A percentile compares a stretch with the other conserved stretches of the same genome.
These are phyloP conservation scores for Peromyscus polionotus DNA, from an alignment of 2,113 vertebrate genomes.

Conservation along the genomic window DNA sequence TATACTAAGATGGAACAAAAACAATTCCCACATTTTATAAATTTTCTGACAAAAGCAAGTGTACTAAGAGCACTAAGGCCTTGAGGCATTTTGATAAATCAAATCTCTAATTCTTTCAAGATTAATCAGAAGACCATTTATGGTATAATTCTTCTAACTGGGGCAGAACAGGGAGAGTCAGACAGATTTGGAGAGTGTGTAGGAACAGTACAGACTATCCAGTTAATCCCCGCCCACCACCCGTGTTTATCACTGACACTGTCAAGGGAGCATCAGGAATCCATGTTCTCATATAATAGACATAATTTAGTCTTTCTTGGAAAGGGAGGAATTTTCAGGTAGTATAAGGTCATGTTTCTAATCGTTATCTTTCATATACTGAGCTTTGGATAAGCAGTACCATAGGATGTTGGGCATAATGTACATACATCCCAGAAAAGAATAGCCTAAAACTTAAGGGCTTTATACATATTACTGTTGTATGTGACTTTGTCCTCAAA, in stretches of 20 bases:
- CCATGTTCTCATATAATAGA: constrained; percentile 4
- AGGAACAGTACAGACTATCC: background rate
- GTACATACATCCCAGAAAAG: background rate
- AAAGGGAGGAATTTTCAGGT: constrained; percentile 53
- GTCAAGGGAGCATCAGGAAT: background rate
- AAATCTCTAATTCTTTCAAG: constrained; percentile 27
- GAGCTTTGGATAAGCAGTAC: background rate
- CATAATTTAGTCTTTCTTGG: constrained; percentile 41
- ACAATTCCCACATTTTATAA: background rate
- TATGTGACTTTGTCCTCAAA: constrained; percentile 20
- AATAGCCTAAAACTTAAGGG: background rate
- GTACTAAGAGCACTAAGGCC: background rate
- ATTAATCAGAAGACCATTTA: constrained; percentile 28
- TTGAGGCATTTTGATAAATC: constrained; percentile 17
- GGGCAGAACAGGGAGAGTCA: background rate
- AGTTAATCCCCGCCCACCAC: background rate
- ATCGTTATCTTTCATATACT: background rate
- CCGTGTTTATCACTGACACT: background rate
- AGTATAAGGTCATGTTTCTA: constrained; percentile 4
- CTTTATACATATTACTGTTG: background rate
- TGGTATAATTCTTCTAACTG: background rate
- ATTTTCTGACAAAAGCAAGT: background rate
- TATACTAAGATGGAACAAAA: background rate
- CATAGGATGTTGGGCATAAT: background rate
- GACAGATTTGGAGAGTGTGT: no score